Evolutionary conservation across 2,888 invertebrate genomes (phyloP).

Genomic region (Vanessa cardui): DNA sequence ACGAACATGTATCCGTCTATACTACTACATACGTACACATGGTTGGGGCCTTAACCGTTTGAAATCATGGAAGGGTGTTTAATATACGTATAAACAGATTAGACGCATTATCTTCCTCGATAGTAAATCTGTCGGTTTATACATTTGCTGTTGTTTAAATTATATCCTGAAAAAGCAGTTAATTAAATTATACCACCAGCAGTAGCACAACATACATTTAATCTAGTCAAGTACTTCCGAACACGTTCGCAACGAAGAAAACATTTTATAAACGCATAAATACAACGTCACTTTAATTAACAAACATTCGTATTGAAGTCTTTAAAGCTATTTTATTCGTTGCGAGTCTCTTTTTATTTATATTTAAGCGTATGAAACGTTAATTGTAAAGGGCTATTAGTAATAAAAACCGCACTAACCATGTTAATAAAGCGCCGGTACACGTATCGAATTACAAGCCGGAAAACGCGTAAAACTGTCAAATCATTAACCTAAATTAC

Average conservation of each 20-base stretch:
- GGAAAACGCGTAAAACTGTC: slow-evolving; percentile 65
- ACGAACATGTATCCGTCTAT: too few species aligned
- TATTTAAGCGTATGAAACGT: slow-evolving; percentile 46
- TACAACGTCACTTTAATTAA: not conserved
- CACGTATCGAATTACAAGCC: slow-evolving; percentile 48
- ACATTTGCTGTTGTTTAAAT: too few species aligned
- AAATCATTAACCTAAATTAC: slow-evolving; percentile 71
- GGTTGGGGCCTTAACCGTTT: too few species aligned
- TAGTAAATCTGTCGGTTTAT: too few species aligned
- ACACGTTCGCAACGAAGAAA: not conserved
- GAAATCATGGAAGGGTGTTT: too few species aligned
- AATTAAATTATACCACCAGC: too few species aligned
- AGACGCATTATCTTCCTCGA: too few species aligned
- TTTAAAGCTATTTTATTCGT: slow-evolving; percentile 1
- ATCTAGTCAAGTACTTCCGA: not conserved
- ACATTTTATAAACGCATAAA: not conserved
- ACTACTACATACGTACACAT: too few species aligned
- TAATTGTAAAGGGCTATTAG: slow-evolving; percentile 65
- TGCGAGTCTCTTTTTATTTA: slow-evolving; percentile 24
- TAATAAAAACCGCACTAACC: slow-evolving; percentile 65
- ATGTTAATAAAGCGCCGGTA: slow-evolving; percentile 59
- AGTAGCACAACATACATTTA: not conserved
- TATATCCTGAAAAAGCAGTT: too few species aligned
- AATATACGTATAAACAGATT: too few species aligned
- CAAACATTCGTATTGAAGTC: not conserved